These are phyloP conservation scores for Perithous albicinctus DNA, from an alignment of 2,888 invertebrate species.

Conservation along the genomic window DNA sequence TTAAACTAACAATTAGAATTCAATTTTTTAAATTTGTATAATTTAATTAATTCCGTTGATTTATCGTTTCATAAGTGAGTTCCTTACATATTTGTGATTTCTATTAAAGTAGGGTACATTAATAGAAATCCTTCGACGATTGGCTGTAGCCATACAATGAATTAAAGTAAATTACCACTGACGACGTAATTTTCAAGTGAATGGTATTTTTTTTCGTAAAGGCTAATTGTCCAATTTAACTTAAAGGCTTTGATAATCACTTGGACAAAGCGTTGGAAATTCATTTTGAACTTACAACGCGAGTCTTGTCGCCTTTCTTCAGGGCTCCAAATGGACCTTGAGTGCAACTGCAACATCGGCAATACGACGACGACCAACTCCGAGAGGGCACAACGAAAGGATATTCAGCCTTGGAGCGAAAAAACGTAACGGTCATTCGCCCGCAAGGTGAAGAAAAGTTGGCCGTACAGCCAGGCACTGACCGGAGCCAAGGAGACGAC, in stretches of 20 bases:
- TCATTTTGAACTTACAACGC: conserved; percentile 8
- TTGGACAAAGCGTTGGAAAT: conserved; percentile 10
- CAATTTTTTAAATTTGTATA: no score
- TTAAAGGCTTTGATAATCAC: background rate
- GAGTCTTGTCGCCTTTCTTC: conserved; percentile 18
- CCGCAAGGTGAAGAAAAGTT: conserved; percentile 84
- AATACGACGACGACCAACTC: conserved; percentile 38
- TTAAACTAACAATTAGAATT: background rate
- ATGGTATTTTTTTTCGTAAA: background rate
- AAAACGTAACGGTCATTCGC: conserved; percentile 84
- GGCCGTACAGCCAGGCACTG: conserved; percentile 79
- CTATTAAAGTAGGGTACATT: no score
- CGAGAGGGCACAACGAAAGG: conserved; percentile 75
- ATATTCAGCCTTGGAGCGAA: conserved; percentile 81
- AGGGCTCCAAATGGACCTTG: conserved; percentile 52
- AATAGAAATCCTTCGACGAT: no score
- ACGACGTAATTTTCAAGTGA: background rate
- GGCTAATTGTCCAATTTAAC: background rate
- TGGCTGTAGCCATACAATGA: no score
- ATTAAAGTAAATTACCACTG: background rate
- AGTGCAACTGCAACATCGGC: conserved; percentile 49
- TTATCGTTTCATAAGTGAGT: no score
- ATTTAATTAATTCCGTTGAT: no score
- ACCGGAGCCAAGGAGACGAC: conserved; percentile 82
- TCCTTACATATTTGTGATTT: no score